A percentile compares a stretch with the other conserved stretches of the same genome.
Evolutionary conservation across 2,113 vertebrate genomes (phyloP).

Genomic region (Indicator indicator): DNA sequence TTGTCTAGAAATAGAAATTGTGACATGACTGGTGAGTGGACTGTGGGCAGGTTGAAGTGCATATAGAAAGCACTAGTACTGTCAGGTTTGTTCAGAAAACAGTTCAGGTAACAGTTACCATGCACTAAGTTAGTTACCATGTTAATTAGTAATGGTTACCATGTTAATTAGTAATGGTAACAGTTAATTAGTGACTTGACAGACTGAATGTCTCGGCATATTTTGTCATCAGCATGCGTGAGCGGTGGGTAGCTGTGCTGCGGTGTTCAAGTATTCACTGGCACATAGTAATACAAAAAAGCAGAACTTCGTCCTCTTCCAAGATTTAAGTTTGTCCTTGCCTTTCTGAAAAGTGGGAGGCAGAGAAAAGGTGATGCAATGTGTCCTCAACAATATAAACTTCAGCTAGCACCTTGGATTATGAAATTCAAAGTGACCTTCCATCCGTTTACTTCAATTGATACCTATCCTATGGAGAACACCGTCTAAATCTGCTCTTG

Average conservation of each 20-base stretch:
- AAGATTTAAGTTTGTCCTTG: constrained; percentile 32
- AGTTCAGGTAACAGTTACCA: no score
- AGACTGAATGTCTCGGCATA: not conserved
- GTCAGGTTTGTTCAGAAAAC: not conserved
- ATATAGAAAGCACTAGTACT: not conserved
- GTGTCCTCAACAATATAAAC: not conserved
- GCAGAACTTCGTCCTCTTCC: not conserved
- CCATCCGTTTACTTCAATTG: accelerated
- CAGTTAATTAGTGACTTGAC: constrained; percentile 55
- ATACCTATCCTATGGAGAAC: not conserved
- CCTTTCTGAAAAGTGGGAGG: constrained; percentile 10
- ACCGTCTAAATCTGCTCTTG: not conserved
- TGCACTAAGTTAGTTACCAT: no score
- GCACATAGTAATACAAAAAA: not conserved
- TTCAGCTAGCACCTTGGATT: not conserved
- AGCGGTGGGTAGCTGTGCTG: not conserved
- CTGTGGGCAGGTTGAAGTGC: not conserved
- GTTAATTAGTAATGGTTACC: no score
- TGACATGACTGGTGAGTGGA: not conserved
- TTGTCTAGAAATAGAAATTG: not conserved
- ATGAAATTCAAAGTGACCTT: not conserved
- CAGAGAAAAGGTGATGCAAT: not conserved
- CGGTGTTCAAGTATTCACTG: not conserved
- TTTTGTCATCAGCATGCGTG: not conserved
- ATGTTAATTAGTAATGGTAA: not conserved